Percentiles rank a stretch among this genome's conserved stretches.
Evolutionary conservation across 1,140 invertebrate species (phyloP).

Genomic region (Papilio dardanus): DNA sequence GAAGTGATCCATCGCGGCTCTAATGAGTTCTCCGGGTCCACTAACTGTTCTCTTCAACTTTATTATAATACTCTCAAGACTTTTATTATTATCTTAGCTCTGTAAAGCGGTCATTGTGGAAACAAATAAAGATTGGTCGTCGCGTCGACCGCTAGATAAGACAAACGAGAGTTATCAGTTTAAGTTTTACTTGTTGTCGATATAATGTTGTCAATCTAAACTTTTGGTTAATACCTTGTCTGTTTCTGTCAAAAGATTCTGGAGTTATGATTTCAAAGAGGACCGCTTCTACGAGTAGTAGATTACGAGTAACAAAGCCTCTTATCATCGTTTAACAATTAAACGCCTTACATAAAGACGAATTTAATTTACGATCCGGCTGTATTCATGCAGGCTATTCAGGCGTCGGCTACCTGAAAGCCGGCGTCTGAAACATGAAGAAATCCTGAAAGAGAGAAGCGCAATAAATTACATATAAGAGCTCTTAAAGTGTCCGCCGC

Average conservation of each 20-base stretch:
- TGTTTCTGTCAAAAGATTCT: not conserved
- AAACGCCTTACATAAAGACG: conserved; percentile 1
- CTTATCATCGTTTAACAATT: not conserved
- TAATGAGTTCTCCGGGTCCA: not conserved
- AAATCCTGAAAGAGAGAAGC: not conserved
- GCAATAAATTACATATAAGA: conserved; percentile 8
- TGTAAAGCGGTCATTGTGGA: not conserved
- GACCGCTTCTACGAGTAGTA: not conserved
- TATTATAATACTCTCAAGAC: not conserved
- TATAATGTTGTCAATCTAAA: not conserved
- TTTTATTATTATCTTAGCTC: not conserved
- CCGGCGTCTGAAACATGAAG: not conserved
- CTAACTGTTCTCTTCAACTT: not conserved
- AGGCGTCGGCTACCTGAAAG: not conserved
- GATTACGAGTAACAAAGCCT: not conserved
- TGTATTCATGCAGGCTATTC: not conserved
- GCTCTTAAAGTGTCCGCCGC: conserved; percentile 12
- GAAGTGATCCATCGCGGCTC: not conserved
- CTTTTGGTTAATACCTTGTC: too few species aligned
- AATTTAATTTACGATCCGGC: conserved; percentile 2
- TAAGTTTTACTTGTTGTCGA: not conserved
- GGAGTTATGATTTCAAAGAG: not conserved
- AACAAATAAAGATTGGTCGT: not conserved
- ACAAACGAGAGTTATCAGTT: not conserved
- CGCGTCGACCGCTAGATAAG: not conserved